Evolutionary conservation across 2,888 invertebrate genomes (phyloP).

Genomic region (Drosophila yooni): DNA sequence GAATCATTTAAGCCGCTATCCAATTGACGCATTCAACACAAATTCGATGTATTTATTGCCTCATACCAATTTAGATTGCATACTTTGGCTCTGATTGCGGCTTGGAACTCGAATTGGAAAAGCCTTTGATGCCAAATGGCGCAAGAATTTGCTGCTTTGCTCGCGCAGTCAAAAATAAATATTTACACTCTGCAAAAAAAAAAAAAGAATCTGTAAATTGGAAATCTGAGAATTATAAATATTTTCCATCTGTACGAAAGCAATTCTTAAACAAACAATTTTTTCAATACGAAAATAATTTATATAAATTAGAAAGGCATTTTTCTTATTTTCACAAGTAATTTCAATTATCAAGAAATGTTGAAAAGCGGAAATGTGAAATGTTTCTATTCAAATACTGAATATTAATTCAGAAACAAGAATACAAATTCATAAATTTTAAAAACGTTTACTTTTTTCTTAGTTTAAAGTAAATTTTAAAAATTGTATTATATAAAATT

Average conservation of each 20-base stretch:
- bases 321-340: not conserved
- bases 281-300: not conserved
- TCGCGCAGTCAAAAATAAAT: slow-evolving; percentile 17
- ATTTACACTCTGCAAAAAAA: not conserved
- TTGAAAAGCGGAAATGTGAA: not conserved
- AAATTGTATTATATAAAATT: not conserved
- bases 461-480: not conserved
- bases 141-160: slow-evolving; percentile 21
- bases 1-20: slow-evolving; percentile 2
- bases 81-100: slow-evolving; percentile 27
- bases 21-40: slow-evolving; percentile 6
- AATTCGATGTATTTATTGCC: slow-evolving; percentile 1
- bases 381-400: not conserved
- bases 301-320: not conserved
- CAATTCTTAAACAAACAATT: not conserved
- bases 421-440: not conserved
- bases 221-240: not conserved
- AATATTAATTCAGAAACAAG: not conserved
- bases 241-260: not conserved
- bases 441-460: not conserved
- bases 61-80: slow-evolving; percentile 25
- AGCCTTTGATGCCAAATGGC: slow-evolving; percentile 24
- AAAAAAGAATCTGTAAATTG: not conserved
- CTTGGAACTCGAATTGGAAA: slow-evolving; percentile 16
- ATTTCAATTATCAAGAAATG: not conserved